Percentiles rank a stretch among this genome's conserved stretches.
Conservation (phyloP, 2,113 vertebrate species). For the Lipotes vexillifer region DNA sequence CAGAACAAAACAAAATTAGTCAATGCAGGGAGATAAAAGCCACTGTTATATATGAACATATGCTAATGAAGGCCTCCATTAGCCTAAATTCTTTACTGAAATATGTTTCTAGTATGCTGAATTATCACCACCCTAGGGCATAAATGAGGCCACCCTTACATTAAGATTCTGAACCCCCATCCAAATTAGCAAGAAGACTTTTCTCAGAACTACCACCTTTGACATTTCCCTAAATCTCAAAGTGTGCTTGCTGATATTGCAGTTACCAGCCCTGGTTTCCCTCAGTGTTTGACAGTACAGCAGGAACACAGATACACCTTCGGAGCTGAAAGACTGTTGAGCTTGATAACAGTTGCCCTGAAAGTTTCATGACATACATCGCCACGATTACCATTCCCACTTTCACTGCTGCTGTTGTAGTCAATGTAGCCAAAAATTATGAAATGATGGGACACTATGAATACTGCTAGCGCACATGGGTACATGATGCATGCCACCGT, state of each 20-base stretch:
- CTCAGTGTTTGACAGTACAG: background rate
- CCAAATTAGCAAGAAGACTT: background rate
- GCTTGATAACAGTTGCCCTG: background rate
- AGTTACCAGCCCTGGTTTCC: background rate
- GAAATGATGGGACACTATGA: background rate
- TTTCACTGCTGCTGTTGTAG: background rate
- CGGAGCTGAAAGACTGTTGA: background rate
- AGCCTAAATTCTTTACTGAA: background rate
- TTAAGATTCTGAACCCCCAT: background rate
- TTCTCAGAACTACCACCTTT: background rate
- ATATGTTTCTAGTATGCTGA: background rate
- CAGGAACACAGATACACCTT: background rate
- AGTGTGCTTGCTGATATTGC: background rate
- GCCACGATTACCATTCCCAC: background rate
- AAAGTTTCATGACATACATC: background rate
- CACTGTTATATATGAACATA: background rate
- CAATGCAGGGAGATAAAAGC: background rate
- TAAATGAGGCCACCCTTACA: background rate
- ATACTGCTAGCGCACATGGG: background rate
- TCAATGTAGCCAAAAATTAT: background rate
- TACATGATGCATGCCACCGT: background rate
- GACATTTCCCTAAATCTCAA: background rate
- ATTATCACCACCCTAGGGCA: background rate
- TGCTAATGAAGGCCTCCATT: background rate
- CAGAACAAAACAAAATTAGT: background rate